Conservation (phyloP, 2,888 invertebrate species). For the Himalopsyche tibetana region DNA sequence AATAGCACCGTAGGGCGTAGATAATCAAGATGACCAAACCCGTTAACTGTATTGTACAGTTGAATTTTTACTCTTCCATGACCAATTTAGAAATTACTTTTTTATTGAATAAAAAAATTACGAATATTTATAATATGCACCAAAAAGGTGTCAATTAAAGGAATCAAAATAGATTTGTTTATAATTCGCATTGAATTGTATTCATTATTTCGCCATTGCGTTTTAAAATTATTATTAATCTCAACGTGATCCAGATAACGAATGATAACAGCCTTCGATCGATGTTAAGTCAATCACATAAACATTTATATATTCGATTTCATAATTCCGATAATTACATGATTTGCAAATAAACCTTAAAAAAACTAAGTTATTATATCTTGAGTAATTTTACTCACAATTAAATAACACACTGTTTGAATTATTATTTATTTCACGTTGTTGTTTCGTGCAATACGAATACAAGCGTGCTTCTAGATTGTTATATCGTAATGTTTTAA, state of each 20-base stretch:
- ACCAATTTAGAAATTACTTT: no score
- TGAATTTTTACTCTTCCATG: no score
- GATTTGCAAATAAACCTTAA: constrained; percentile 16
- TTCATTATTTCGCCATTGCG: not conserved
- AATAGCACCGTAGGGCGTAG: no score
- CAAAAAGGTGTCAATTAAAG: no score
- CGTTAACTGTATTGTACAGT: no score
- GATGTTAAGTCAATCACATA: constrained; percentile 25
- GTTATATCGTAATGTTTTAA: not conserved
- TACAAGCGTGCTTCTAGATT: not conserved
- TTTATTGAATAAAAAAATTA: no score
- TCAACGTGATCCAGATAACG: constrained; percentile 21
- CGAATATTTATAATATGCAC: no score
- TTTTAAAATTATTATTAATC: not conserved
- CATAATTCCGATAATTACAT: constrained; percentile 23
- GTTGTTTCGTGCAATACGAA: not conserved
- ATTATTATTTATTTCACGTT: constrained; percentile 19
- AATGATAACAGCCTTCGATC: constrained; percentile 29
- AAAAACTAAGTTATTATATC: constrained; percentile 8
- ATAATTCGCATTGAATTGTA: not conserved
- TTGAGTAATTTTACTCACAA: constrained; percentile 32
- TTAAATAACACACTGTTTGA: not conserved
- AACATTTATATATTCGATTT: constrained; percentile 42
- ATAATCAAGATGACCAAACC: no score
- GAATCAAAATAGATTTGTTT: not conserved